Evolutionary conservation across 2,113 vertebrate genomes (phyloP), one percentile per base, ranked within the genome.

Genomic region (Motacilla alba): DNA sequence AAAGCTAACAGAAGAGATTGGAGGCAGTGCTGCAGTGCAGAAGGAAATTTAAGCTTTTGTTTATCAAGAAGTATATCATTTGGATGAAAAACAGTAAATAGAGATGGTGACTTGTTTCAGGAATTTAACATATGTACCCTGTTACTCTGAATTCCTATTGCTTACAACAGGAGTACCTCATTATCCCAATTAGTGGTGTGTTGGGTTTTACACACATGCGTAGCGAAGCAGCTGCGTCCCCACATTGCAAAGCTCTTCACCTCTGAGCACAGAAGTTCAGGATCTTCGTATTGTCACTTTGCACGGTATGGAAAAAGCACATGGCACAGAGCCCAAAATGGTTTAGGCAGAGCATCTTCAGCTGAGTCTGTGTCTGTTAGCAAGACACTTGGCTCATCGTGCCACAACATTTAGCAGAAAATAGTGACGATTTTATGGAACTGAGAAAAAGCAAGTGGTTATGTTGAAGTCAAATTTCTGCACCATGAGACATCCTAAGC

Each of bases 21-120:
- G 30, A 84, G 35, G 43, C 35, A 75, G 11, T 52, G 30, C 63
- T 93, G 35, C 52, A 72, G 73, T 59, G 39, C 44, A 75, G 66
- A 79, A 93, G 49, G 52, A 81, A 93, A 60, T 53, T 15, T 59
- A 89, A 87, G 24, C 35, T 81, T 68, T 81, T 91, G 47, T 92
- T 95, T 84, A 87, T 55, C 35, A 70, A 68, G 59, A 85, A 91
- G 63, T 69, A n/a, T 2, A 41, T 92, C 0, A 83, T 81, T 90
- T 89, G 68, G 60, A 75, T 87, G 69, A 89, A 89, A 91, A 91
- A 7, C 18, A 66, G 43, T 83, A 83, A 86, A 88, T 47, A 80
- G 14, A 77, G 44, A 41, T 59, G 17, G 63, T 56, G 27, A 2
- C 44, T 90, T 91, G 16, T 79, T 64, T 94, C 41, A 35, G 37